A percentile compares a stretch with the other conserved stretches of the same genome.
Conservation (phyloP, 2,797 vertebrate species). For the Chlorospingus flavigularis region DNA sequence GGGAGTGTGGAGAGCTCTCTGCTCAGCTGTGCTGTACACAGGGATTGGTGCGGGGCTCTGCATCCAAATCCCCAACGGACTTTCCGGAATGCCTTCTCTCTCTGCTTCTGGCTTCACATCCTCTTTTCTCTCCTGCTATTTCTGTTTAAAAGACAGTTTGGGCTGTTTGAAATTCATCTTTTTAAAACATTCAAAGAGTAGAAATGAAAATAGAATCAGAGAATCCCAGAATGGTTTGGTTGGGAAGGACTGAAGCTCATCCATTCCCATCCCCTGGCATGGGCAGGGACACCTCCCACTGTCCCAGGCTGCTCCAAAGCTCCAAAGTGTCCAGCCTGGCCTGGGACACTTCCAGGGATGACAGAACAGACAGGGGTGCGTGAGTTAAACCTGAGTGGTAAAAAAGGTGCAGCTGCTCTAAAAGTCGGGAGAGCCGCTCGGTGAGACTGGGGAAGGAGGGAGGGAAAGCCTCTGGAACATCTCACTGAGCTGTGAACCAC, state of each 20-base stretch:
- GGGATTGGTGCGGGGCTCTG: neutral
- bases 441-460: neutral
- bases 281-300: neutral
- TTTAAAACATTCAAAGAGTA: neutral
- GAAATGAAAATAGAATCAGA: neutral
- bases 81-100: neutral
- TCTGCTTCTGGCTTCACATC: neutral
- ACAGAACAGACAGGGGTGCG: too few relatives aligned
- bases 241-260: neutral
- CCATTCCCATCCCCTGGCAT: rapidly evolving
- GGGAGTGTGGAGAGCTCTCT: neutral
- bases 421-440: neutral
- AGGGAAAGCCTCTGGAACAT: rapidly evolving
- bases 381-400: neutral
- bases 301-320: neutral
- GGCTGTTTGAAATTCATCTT: neutral
- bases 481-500: neutral
- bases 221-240: neutral
- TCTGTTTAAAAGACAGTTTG: neutral
- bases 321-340: rapidly evolving
- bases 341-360: neutral
- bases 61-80: rapidly evolving
- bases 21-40: rapidly evolving
- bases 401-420: neutral
- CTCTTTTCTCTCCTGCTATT: neutral